phyloP scores from a whole-genome alignment of 1,140 invertebrate genomes.

The Bacillus rossius region DNA sequence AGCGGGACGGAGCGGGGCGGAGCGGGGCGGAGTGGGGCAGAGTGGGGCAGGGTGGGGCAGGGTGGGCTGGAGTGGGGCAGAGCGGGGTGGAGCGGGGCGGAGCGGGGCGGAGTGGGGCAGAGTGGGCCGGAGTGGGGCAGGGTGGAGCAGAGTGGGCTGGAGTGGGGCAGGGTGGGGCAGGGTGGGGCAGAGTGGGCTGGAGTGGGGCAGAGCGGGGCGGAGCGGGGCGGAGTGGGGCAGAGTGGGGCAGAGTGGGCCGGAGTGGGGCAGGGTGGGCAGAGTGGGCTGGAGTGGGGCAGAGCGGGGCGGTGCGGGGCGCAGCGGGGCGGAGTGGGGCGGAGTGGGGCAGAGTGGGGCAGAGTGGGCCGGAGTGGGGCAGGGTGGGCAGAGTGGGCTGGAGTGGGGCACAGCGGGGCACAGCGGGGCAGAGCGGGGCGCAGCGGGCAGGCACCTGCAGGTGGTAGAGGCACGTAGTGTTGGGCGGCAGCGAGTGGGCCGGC shows the following conservation, averaged over 20 bases:
- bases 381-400: too few relatives aligned
- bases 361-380: too few relatives aligned
- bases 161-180: too few relatives aligned
- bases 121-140: too few relatives aligned
- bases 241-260: conserved; percentile 76
- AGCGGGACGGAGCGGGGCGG: background rate
- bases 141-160: too few relatives aligned
- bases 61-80: too few relatives aligned
- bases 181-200: background rate
- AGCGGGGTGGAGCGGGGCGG: background rate
- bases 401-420: too few relatives aligned
- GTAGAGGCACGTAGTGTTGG: conserved; percentile 82
- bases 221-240: conserved; percentile 80
- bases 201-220: conserved; percentile 65
- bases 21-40: background rate
- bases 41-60: background rate
- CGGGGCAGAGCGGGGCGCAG: too few relatives aligned
- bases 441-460: conserved; percentile 73
- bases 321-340: conserved; percentile 69
- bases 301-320: background rate
- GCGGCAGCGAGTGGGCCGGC: conserved; percentile 72
- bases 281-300: background rate
- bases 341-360: conserved; percentile 71
- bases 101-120: too few relatives aligned
- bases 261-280: too few relatives aligned